Base-by-base conservation (phyloP, 2,888 invertebrate genomes). In the Drosophila mimica region DNA sequence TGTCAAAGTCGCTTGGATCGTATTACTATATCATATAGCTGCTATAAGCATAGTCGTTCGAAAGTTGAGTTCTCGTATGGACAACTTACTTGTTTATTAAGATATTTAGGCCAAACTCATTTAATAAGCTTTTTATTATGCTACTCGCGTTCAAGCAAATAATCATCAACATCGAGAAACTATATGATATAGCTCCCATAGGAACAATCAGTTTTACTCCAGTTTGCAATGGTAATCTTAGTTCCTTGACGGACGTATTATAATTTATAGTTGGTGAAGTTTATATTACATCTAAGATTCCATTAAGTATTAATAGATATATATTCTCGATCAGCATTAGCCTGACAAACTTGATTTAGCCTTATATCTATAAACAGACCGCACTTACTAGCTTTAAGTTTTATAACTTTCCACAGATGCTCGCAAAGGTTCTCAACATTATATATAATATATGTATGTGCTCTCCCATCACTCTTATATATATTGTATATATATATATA, bases 71-170 rank as follows among this genome's bases (percentile, higher is more conserved):
- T n/a, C 4, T 38, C 4, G 17, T 38, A 13, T 34, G 6, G 15
- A 0, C 36, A n/a, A 38, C 17, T 38, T 38, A 17, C 15, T 38
- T 38, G 9, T 3, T 11, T 40, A 2, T 43, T 6, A n/a, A n/a
- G 40, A n/a, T n/a, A 6, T 43, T 0, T 1, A n/a, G 0, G 11
- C 0, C 11, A 11, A 43, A 43, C 3, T 43, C n/a, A 40, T n/a
- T 40, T n/a, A 40, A 11, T n/a, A 40, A n/a, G n/a, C n/a, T 3
- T n/a, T 11, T n/a, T n/a, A 5, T n/a, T 2, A 40, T 40, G 5
- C 11, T 5, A 5, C 17, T 17, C 38, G 17, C 3, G 8, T 17
- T 38, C 11, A n/a, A 40, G 9, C 3, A 11, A 7, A 4, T 13
- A 20, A 13, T 20, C 1, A 13, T 13, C 43, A 7, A 7, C 1